Base-by-base conservation (phyloP, 2,888 invertebrate species). In the Tryphoninae sp. region DNA sequence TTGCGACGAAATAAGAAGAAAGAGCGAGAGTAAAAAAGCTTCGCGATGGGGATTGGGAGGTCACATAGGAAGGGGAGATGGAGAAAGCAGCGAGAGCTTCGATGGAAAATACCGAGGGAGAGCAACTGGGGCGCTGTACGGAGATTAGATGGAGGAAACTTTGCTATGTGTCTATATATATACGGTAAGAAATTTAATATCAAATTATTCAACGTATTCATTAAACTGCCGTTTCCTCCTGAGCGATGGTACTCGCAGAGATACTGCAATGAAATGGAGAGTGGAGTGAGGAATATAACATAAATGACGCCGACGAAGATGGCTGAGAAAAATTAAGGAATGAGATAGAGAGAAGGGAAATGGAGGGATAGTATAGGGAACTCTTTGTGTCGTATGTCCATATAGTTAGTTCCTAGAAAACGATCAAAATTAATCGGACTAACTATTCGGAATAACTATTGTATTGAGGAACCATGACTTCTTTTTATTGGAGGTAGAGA, bases 181-280 rank as follows among this genome's bases (percentile, higher is more conserved):
- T 74, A 69, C 33, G 22, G 42, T 22, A 72, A 65, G 77, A 80
- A 78, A 83, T 83, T 81, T 83, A 79, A 76, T 81, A 80, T 83
- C 73, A 80, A 83, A 83, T 83, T 81, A 84, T 83, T 81, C 81
- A 83, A 81, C 78, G 80, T 81, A 81, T 81, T 81, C 81, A 83
- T 83, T 78, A 79, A 75, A 81, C 75, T 77, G 58, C 64, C 55
- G 80, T 71, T 83, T 77, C 51, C 58, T 64, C 23, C 26, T 62
- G 58, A 45, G 53, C 53, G 71, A 45, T 64, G 49, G 64, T 64
- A 58, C 59, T 64, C 58, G 42, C 42, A n/a, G 58, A 74, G 69
- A 67, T 40, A 40, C 49, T 58, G 61, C 53, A 45, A 55, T 58
- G 59, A 13, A 22, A 55, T 42, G 33, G 64, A 19, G 45, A 64